A percentile compares a stretch with the other conserved stretches of the same genome.
These are phyloP conservation scores for Hyposoter didymator DNA, from an alignment of 2,888 invertebrate genomes.

Conservation along the genomic window DNA sequence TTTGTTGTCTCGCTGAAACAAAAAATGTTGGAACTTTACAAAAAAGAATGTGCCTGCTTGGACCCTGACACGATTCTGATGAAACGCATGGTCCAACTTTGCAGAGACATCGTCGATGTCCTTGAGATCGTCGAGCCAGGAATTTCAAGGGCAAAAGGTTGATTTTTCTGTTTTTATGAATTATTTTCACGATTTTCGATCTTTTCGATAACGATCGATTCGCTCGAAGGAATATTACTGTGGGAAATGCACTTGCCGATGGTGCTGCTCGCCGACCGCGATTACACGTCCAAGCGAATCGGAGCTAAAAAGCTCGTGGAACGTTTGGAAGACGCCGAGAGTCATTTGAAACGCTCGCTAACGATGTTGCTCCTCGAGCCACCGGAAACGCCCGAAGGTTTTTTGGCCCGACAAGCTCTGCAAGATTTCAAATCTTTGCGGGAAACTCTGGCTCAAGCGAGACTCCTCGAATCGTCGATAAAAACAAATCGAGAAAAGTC, in stretches of 20 bases:
- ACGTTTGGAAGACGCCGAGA: constrained; percentile 86
- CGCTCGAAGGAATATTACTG: constrained; percentile 88
- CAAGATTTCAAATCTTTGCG: constrained; percentile 87
- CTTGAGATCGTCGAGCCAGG: constrained; percentile 89
- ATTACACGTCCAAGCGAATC: constrained; percentile 87
- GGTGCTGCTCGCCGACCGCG: constrained; percentile 88
- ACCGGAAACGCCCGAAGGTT: constrained; percentile 89
- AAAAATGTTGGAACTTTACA: constrained; percentile 86
- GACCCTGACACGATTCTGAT: constrained; percentile 85
- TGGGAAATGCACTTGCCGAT: constrained; percentile 91
- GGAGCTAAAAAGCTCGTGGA: constrained; percentile 85
- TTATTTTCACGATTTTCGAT: not conserved
- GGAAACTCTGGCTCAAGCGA: constrained; percentile 83
- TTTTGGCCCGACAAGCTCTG: constrained; percentile 88
- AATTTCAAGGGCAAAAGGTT: constrained; percentile 89
- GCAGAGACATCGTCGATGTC: constrained; percentile 88
- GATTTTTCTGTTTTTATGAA: not conserved
- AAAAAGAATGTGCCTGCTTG: constrained; percentile 73
- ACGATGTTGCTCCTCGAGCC: constrained; percentile 90
- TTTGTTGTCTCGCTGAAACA: constrained; percentile 89
- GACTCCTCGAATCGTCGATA: constrained; percentile 52
- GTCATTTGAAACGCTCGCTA: constrained; percentile 87
- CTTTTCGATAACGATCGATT: not conserved
- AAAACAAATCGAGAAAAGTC: constrained; percentile 13
- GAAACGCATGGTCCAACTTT: constrained; percentile 88